Evolutionary conservation across 2,888 invertebrate genomes (phyloP), one percentile per base, ranked within the genome.

Genomic region (Electrophaes corylata): DNA sequence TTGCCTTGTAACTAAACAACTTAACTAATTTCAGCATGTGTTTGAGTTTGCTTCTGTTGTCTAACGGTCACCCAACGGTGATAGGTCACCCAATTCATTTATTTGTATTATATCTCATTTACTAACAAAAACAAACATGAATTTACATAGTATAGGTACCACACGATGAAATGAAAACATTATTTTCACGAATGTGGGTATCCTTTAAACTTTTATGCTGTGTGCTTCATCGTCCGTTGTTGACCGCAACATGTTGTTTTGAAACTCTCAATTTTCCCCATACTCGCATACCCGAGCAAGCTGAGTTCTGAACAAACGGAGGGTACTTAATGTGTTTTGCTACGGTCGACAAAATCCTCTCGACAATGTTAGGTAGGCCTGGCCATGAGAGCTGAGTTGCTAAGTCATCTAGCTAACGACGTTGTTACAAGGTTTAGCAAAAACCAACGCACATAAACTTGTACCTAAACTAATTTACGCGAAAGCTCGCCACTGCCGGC

Each of bases 391-490:
- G 60, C 58, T 40, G 26, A 53, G 57, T 64, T 65, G 67, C 67
- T 59, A 56, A 61, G 64, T 67, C 67, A 67, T 67, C 64, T 60
- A 62, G 57, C 55, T 65, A 67, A 67, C 57, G 67, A 67, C 59
- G 59, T 49, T 62, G 60, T 64, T 55, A 64, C 64, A 56, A 59
- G 60, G 57, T 60, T 60, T 62, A 53, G 56, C 67, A 67, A 67
- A 67, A 67, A 67, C 67, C 35, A 37, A 59, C 40, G 41, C 59
- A 46, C 54, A 52, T 50, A 52, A 51, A 55, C 55, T 39, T 45
- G 31, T 47, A 48, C 57, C 54, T 48, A 62, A 67, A 64, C 65
- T 64, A 67, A 65, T 65, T 61, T 62, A 56, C 43, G 64, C 59
- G 53, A 59, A 64, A 67, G 55, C 62, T 59, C 57, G 62, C 64